Evolutionary conservation across 2,797 vertebrate genomes (phyloP).

Genomic region (Vespertilio murinus): DNA sequence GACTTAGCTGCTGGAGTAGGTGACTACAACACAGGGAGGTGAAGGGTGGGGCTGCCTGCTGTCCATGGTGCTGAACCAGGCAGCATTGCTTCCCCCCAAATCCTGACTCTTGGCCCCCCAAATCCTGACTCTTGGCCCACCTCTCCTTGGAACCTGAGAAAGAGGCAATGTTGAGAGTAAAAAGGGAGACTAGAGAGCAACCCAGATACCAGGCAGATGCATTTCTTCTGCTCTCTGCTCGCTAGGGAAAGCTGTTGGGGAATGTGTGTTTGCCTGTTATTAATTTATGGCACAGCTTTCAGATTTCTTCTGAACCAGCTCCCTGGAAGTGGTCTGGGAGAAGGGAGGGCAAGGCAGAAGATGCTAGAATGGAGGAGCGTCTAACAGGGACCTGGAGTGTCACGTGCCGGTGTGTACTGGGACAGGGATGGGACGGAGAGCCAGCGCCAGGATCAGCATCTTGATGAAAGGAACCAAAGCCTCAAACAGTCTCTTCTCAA

Average conservation of each 20-base stretch:
- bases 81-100: fast-evolving
- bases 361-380: not conserved
- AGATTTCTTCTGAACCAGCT: not conserved
- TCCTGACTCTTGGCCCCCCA: not conserved
- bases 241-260: not conserved
- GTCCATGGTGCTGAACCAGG: not conserved
- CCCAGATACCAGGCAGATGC: not conserved
- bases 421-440: not conserved
- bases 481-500: conserved; percentile 70
- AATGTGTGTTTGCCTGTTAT: no score
- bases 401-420: not conserved
- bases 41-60: fast-evolving
- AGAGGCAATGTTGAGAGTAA: not conserved
- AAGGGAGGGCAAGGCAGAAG: not conserved
- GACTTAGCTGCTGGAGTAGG: not conserved
- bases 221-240: not conserved
- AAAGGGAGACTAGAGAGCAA: not conserved
- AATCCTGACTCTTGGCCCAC: not conserved
- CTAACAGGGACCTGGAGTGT: not conserved
- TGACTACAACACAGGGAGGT: no score
- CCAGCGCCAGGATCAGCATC: not conserved
- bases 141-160: not conserved
- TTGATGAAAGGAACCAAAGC: conserved; percentile 40
- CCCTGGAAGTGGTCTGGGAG: not conserved
- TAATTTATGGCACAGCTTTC: not conserved